Conservation (phyloP, 2,797 vertebrate genomes). For the Melopsittacus undulatus region DNA sequence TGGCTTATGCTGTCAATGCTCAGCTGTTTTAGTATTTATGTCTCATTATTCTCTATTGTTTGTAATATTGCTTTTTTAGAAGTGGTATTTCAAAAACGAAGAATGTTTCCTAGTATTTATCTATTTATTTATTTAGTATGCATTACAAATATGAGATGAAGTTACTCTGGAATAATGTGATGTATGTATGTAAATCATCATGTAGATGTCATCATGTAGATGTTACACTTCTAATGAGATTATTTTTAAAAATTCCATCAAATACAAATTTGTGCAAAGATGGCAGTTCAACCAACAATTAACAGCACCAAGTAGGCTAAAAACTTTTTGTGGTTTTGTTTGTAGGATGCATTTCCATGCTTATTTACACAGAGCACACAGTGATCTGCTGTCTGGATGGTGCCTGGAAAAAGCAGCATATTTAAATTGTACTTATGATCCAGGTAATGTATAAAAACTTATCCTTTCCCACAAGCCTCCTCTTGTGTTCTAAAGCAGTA, state of each 20-base stretch:
- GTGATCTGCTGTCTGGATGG: background rate
- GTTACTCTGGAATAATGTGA: background rate
- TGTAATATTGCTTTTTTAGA: background rate
- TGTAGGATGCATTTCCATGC: background rate
- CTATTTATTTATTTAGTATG: background rate
- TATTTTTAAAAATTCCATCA: background rate
- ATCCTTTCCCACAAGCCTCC: background rate
- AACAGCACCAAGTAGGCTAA: background rate
- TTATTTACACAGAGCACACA: background rate
- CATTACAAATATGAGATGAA: background rate
- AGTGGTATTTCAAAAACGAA: background rate
- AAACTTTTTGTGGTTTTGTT: background rate
- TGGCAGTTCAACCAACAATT: background rate
- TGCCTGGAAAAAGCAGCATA: background rate
- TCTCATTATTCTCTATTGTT: background rate
- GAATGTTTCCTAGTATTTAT: background rate
- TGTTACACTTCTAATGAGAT: background rate
- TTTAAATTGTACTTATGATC: background rate
- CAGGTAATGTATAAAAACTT: background rate
- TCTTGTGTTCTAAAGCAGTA: background rate
- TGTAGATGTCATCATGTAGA: background rate
- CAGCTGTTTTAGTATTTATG: slow-evolving; percentile 38
- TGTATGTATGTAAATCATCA: background rate
- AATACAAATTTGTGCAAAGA: background rate
- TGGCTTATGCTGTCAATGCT: background rate